Evolutionary conservation across 1,140 invertebrate species (phyloP).

Genomic region (Cotesia typhae): DNA sequence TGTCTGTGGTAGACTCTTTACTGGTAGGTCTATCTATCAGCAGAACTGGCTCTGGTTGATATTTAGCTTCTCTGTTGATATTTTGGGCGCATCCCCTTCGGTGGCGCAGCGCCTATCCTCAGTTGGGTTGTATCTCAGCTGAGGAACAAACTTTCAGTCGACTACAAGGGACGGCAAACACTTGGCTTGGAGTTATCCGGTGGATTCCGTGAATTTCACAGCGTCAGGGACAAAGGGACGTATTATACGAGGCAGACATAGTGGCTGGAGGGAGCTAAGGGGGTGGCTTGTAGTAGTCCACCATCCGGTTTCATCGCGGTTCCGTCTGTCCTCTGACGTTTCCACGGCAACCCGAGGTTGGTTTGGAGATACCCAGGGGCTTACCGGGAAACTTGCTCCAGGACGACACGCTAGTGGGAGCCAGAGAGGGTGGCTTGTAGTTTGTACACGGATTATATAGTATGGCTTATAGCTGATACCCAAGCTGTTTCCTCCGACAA

Average conservation of each 20-base stretch:
- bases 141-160: neutral
- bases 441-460: constrained; percentile 34
- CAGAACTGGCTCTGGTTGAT: no score
- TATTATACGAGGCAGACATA: constrained; percentile 49
- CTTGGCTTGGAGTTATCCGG: constrained; percentile 25
- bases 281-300: constrained; percentile 49
- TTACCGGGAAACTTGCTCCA: constrained; percentile 42
- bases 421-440: constrained; percentile 10
- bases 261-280: neutral
- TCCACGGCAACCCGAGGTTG: constrained; percentile 63
- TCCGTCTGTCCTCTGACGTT: constrained; percentile 67
- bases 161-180: constrained; percentile 19
- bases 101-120: no score
- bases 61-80: no score
- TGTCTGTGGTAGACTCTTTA: neutral
- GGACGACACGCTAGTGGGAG: constrained; percentile 38
- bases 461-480: constrained; percentile 36
- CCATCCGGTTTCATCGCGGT: constrained; percentile 66
- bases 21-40: no score
- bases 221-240: constrained; percentile 58
- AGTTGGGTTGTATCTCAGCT: constrained; percentile 9
- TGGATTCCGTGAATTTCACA: constrained; percentile 36
- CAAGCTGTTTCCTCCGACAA: constrained; percentile 41
- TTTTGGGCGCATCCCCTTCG: no score
- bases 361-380: constrained; percentile 48